These are phyloP conservation scores for Brachypodius melanocephalos DNA, from an alignment of 2,113 vertebrate species.

Conservation along the genomic window DNA sequence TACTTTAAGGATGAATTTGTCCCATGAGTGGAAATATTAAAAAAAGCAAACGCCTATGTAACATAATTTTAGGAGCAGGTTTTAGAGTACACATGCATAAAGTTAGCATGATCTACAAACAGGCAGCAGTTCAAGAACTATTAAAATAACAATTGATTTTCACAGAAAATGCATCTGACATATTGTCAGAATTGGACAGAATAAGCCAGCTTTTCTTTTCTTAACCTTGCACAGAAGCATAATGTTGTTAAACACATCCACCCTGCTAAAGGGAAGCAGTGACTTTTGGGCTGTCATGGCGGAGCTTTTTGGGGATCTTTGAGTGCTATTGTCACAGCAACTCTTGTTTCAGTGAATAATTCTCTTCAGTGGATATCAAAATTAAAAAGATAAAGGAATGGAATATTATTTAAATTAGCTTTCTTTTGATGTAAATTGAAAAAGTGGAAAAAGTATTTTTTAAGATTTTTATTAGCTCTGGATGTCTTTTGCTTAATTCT, in stretches of 20 bases:
- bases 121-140: not conserved
- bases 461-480: not conserved
- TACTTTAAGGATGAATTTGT: not conserved
- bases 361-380: not conserved
- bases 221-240: not conserved
- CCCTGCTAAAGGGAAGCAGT: not conserved
- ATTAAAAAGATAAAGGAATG: not conserved
- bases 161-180: not conserved
- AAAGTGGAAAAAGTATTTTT: not conserved
- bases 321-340: not conserved
- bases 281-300: not conserved
- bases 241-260: not conserved
- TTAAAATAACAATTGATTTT: not conserved
- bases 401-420: not conserved
- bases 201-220: not conserved
- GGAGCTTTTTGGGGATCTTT: not conserved
- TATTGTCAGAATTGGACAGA: not conserved
- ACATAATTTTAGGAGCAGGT: not conserved
- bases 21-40: not conserved
- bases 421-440: not conserved
- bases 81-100: not conserved
- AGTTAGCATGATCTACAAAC: not conserved
- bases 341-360: not conserved
- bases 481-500: not conserved
- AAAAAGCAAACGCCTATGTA: not conserved